Percentiles rank a stretch among this genome's conserved stretches.
Conservation (phyloP, 2,797 vertebrate genomes). For the Eutrigla gurnardus region DNA sequence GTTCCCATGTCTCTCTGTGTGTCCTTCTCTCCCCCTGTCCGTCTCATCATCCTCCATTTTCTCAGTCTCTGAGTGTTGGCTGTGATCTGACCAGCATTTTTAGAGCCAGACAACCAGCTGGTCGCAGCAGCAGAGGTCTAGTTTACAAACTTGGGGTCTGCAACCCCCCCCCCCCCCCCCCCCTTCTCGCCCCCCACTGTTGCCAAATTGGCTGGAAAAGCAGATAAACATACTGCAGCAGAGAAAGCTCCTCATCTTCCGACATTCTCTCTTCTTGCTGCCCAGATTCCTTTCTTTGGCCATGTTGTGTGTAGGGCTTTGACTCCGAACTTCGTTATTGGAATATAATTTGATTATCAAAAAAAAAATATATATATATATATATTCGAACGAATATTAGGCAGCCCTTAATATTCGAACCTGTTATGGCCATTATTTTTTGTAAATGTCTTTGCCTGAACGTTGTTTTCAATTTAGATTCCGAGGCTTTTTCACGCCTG, state of each 20-base stretch:
- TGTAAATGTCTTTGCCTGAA: too few relatives aligned
- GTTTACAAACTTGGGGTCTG: slow-evolving; percentile 73
- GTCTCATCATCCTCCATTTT: not conserved
- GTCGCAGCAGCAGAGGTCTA: slow-evolving; percentile 68
- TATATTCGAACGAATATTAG: too few relatives aligned
- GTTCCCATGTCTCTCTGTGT: not conserved
- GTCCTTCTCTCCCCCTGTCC: too few relatives aligned
- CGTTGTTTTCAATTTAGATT: too few relatives aligned
- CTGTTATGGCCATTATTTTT: too few relatives aligned
- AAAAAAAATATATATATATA: too few relatives aligned
- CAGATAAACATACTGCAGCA: slow-evolving; percentile 62
- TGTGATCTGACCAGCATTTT: slow-evolving; percentile 27
- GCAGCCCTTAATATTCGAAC: too few relatives aligned
- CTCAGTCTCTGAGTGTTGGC: slow-evolving; percentile 35
- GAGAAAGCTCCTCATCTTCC: slow-evolving; percentile 48
- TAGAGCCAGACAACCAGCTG: slow-evolving; percentile 49
- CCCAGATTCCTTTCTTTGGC: slow-evolving; percentile 36
- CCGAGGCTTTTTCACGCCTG: too few relatives aligned
- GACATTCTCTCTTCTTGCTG: slow-evolving; percentile 37
- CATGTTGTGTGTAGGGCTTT: slow-evolving; percentile 31
- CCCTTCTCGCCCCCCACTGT: not conserved
- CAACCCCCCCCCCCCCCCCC: not conserved
- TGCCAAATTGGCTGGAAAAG: slow-evolving; percentile 69
- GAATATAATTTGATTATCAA: too few relatives aligned
- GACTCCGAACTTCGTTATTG: too few relatives aligned